Conservation (phyloP, 1,140 invertebrate species). For the Harpegnathos saltator region DNA sequence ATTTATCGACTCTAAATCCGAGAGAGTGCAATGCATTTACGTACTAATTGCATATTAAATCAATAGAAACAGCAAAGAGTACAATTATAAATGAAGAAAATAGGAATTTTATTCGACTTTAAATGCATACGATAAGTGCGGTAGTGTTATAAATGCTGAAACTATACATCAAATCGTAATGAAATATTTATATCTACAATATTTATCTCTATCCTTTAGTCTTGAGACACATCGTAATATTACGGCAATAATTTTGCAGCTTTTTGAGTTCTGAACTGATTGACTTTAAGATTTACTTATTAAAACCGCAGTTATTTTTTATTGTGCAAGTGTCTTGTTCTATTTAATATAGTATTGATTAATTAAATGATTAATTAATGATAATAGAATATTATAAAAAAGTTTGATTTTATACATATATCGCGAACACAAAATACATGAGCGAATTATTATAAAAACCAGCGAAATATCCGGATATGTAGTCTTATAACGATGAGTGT, state of each 20-base stretch:
- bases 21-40: slow-evolving; percentile 56
- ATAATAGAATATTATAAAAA: slow-evolving; percentile 8
- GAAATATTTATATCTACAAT: too few species aligned
- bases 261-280: too few species aligned
- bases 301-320: too few species aligned
- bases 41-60: slow-evolving; percentile 62
- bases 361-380: too few species aligned
- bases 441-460: background rate
- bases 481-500: background rate
- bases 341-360: too few species aligned
- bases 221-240: too few species aligned
- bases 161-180: too few species aligned
- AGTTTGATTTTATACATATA: background rate
- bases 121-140: slow-evolving; percentile 33
- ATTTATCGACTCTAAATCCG: slow-evolving; percentile 54
- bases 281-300: too few species aligned
- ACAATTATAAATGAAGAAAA: slow-evolving; percentile 53
- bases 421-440: too few species aligned
- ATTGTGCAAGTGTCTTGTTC: too few species aligned
- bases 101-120: slow-evolving; percentile 63
- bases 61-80: slow-evolving; percentile 66
- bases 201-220: too few species aligned
- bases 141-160: background rate
- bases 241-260: too few species aligned
- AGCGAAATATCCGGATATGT: background rate